These are phyloP conservation scores for Micropoecilia bifurca DNA, from an alignment of 2,797 vertebrate genomes.

Conservation along the genomic window DNA sequence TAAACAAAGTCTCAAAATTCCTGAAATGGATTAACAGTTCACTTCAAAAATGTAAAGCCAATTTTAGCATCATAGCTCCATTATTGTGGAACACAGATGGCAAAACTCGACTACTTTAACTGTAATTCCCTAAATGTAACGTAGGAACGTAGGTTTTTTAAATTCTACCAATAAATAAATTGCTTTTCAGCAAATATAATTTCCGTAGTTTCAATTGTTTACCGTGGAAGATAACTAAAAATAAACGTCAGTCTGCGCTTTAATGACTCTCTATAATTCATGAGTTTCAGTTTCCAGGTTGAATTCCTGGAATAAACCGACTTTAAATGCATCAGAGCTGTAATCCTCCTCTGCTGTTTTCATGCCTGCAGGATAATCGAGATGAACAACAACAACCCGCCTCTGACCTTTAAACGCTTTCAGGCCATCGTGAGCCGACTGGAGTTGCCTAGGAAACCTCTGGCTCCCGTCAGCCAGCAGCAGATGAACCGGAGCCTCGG, in stretches of 20 bases:
- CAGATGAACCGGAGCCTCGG: conserved; percentile 90
- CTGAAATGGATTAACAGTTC: too few species aligned
- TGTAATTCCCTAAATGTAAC: too few species aligned
- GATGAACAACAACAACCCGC: conserved; percentile 93
- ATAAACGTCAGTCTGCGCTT: background rate
- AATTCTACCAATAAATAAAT: too few species aligned
- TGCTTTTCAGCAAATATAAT: too few species aligned
- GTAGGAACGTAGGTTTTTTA: too few species aligned
- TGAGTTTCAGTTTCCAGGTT: background rate
- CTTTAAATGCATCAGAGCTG: background rate
- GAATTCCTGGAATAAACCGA: background rate
- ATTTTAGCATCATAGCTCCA: too few species aligned
- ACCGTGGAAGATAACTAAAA: background rate
- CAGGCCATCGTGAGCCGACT: conserved; percentile 94
- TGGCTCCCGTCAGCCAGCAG: conserved; percentile 85
- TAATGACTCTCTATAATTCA: background rate
- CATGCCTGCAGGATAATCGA: conserved; percentile 89
- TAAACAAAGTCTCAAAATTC: too few species aligned
- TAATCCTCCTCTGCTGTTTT: conserved; percentile 5
- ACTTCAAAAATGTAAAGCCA: too few species aligned
- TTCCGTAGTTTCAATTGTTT: background rate
- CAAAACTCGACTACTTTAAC: too few species aligned
- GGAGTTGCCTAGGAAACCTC: conserved; percentile 91
- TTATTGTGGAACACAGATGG: too few species aligned
- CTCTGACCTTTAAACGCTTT: conserved; percentile 97